These are phyloP conservation scores for Puntigrus tetrazona DNA, from an alignment of 2,113 vertebrate genomes.

Conservation along the genomic window DNA sequence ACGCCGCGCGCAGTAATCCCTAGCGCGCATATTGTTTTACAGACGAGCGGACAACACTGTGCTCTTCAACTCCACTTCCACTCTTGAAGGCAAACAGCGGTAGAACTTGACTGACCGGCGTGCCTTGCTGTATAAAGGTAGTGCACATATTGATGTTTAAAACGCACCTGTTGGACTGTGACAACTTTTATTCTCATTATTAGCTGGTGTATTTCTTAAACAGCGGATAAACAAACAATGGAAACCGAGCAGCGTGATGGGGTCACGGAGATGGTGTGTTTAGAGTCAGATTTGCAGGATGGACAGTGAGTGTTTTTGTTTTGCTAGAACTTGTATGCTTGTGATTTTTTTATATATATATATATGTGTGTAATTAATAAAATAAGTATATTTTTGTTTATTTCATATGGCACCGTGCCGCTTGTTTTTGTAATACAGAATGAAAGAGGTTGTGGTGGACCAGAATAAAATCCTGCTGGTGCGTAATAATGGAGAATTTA, in stretches of 20 bases:
- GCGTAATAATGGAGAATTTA: conserved; percentile 73
- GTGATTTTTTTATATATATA: too few species aligned
- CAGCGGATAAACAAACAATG: conserved; percentile 55
- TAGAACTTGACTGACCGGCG: background rate
- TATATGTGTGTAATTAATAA: too few species aligned
- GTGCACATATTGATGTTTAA: background rate
- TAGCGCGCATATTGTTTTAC: background rate
- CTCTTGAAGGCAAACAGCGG: background rate
- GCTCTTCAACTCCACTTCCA: background rate
- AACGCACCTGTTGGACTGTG: background rate
- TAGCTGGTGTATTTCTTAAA: background rate
- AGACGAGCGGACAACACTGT: background rate
- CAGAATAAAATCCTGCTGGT: conserved; percentile 79
- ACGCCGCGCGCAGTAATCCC: background rate
- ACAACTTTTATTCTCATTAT: background rate
- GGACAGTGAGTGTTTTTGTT: conserved; percentile 74
- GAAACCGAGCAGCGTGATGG: conserved; percentile 43
- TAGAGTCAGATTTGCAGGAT: conserved; percentile 78
- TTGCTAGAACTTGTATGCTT: too few species aligned
- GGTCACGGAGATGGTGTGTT: conserved; percentile 76
- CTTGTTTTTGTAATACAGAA: conserved; percentile 66
- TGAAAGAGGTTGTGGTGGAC: conserved; percentile 78
- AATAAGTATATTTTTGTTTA: too few species aligned
- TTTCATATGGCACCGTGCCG: too few species aligned
- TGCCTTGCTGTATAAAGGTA: background rate